Evolutionary conservation across 2,797 vertebrate genomes (phyloP).

Genomic region (Phalloptychus januarius): DNA sequence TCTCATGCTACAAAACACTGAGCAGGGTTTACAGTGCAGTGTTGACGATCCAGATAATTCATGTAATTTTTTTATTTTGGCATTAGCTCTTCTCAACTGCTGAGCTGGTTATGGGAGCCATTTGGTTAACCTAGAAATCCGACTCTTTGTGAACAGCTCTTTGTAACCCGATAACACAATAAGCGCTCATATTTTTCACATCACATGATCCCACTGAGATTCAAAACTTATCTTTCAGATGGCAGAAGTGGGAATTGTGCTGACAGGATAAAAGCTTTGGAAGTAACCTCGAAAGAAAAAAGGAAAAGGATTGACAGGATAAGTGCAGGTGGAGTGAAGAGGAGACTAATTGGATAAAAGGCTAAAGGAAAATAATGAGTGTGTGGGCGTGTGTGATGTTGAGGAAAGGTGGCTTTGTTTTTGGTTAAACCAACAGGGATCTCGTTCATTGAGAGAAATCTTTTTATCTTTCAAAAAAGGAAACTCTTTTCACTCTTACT

Average conservation of each 20-base stretch:
- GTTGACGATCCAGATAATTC: not conserved
- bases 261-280: constrained; percentile 36
- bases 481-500: constrained; percentile 8
- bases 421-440: not conserved
- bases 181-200: not conserved
- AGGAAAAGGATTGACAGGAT: constrained; percentile 22
- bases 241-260: not conserved
- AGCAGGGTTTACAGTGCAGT: not conserved
- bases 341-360: constrained; percentile 40
- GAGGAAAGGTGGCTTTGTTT: not conserved
- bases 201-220: constrained; percentile 1
- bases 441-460: not conserved
- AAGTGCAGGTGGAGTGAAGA: constrained; percentile 28
- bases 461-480: constrained; percentile 2
- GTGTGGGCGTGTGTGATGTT: constrained; percentile 11
- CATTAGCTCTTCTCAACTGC: not conserved
- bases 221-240: constrained; percentile 6
- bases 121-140: not conserved
- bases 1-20: too few relatives aligned
- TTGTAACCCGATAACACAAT: not conserved
- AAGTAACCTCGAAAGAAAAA: constrained; percentile 17
- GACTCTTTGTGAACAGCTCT: not conserved
- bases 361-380: constrained; percentile 25
- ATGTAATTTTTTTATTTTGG: not conserved
- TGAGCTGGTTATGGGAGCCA: not conserved